A percentile compares a stretch with the other conserved stretches of the same genome.
These are phyloP conservation scores for Haplochromis vanheusdeni DNA, from an alignment of 2,113 vertebrate species.

Conservation along the genomic window DNA sequence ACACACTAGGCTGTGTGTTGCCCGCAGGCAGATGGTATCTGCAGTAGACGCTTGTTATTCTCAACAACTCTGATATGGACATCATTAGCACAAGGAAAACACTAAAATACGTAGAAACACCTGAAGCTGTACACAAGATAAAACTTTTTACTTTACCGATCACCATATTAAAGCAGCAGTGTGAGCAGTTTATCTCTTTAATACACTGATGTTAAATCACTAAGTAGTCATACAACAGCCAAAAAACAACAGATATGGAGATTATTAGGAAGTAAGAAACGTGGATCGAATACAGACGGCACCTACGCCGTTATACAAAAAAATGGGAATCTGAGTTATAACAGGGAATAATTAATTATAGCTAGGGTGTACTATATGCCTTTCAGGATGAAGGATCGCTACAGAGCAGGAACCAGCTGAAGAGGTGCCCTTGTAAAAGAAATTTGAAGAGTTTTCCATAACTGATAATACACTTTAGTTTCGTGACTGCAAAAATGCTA, in stretches of 20 bases:
- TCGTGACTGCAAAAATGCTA: neutral
- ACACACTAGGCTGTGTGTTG: constrained; percentile 18
- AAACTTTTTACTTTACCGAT: constrained; percentile 40
- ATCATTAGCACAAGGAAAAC: constrained; percentile 58
- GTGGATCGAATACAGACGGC: neutral
- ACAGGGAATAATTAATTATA: neutral
- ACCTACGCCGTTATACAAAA: neutral
- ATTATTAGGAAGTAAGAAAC: neutral
- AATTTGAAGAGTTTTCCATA: neutral
- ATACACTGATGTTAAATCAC: constrained; percentile 7
- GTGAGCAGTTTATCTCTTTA: neutral
- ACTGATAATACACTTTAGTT: neutral
- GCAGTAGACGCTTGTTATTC: constrained; percentile 57
- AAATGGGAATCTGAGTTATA: neutral
- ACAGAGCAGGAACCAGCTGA: neutral
- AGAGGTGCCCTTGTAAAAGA: neutral
- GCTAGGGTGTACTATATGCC: neutral
- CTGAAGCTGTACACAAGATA: constrained; percentile 30
- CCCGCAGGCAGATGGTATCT: constrained; percentile 59
- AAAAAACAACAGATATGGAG: constrained; percentile 22
- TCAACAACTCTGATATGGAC: constrained; percentile 58
- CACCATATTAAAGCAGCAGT: constrained; percentile 41
- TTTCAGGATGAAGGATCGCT: neutral
- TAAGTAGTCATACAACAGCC: neutral
- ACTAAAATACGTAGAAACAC: constrained; percentile 39